Base-by-base conservation (phyloP, 2,113 vertebrate genomes). In the Psephotus haematonotus region DNA sequence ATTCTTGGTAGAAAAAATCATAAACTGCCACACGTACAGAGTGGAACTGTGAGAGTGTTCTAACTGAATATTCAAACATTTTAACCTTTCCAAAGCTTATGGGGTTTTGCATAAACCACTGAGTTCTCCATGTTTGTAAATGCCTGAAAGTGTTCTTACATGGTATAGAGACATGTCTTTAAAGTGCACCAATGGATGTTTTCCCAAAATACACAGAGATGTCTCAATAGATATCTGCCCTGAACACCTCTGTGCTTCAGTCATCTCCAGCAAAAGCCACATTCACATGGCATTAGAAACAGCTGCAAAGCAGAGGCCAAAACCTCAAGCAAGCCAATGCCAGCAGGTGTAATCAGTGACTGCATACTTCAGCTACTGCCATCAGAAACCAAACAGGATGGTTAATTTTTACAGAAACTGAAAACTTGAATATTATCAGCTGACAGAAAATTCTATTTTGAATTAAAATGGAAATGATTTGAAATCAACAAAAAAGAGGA, bases 391-490 rank as follows among this genome's bases (percentile, higher is more conserved):
- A 78, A 92, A 60, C 4, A 55, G 37, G 22, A 47, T 68, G 46
- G 52, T 43, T 71, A 88, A 90, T 75, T 88, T 86, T 82, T 82
- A 59, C 80, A 94, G 88, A 86, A 81, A 84, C 1, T 71, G 24
- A 86, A 70, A 95, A 64, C 60, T 83, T 93, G 43, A 60, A 39
- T 89, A 37, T 82, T 91, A 82, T 93, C 82, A 96, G 37, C 90
- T 93, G 70, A 64, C 39, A 92, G 67, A 92, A 79, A 25, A 65
- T 90, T 90, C 39, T 14, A 59, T 69, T 92, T 37, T 79, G 23
- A 91, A 70, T 76, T 70, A 59, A 92, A 93, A 82, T 22, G 41
- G 65, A 94, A 95, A 93, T 84, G 57, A 91, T 79, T 86, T 88
- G 65, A 93, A 95, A 95, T 83, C 87, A 90, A 82, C 82, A 93